Conservation (phyloP, 2,797 vertebrate species). For the Myotis vivesi region DNA sequence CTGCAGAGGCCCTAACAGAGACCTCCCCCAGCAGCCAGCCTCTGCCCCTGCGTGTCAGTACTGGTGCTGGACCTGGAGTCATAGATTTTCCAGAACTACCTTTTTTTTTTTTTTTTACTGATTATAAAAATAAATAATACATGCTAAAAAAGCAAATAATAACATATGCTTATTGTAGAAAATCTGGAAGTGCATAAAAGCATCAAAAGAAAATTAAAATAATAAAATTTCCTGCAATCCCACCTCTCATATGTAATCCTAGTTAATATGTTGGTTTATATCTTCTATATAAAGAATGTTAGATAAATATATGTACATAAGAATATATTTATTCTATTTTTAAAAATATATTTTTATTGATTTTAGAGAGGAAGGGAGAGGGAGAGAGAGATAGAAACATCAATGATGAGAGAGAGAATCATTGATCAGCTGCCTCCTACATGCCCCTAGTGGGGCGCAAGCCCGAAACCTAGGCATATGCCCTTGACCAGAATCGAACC, state of each 20-base stretch:
- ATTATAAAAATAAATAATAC: not conserved
- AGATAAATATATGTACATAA: not conserved
- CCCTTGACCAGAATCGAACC: too few relatives aligned
- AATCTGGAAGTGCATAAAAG: not conserved
- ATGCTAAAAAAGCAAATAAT: not conserved
- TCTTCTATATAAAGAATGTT: not conserved
- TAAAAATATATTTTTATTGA: not conserved
- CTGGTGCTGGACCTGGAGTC: not conserved
- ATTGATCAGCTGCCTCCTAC: too few relatives aligned
- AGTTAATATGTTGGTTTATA: not conserved
- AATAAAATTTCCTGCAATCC: not conserved
- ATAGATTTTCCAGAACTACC: not conserved
- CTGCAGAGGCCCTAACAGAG: not conserved
- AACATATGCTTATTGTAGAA: not conserved
- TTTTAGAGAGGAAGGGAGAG: not conserved
- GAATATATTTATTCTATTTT: not conserved
- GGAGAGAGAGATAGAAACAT: too few relatives aligned
- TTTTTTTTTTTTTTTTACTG: not conserved
- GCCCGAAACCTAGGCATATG: too few relatives aligned
- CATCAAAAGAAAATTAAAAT: not conserved
- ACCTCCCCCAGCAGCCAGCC: not conserved
- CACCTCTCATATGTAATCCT: not conserved
- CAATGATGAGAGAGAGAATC: too few relatives aligned
- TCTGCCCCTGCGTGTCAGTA: not conserved
- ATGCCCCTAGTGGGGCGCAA: too few relatives aligned